phyloP scores from a whole-genome alignment of 2,113 vertebrate species.

The Cercopithecus mona region DNA sequence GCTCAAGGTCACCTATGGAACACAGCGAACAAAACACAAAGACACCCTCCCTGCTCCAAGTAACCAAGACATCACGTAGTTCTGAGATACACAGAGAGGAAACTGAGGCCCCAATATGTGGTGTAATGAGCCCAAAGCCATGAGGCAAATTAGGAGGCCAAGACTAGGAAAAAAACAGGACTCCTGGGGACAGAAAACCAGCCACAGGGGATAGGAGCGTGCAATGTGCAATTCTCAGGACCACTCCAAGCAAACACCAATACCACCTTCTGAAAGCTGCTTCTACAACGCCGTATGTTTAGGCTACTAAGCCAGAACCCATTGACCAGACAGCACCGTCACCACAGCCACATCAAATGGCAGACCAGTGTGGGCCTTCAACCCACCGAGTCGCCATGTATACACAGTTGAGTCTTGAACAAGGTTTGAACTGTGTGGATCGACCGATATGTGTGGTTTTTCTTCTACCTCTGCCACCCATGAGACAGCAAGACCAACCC shows the following conservation, averaged over 20 bases:
- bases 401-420: background rate
- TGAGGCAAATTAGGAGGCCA: background rate
- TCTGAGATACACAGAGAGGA: background rate
- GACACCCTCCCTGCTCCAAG: fast-evolving
- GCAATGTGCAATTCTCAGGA: fast-evolving
- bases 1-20: fast-evolving
- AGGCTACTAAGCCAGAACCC: fast-evolving
- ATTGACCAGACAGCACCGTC: fast-evolving
- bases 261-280: fast-evolving
- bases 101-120: background rate
- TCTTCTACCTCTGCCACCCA: background rate
- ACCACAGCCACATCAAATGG: background rate
- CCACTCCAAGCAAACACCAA: background rate
- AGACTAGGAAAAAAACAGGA: fast-evolving
- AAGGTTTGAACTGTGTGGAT: background rate
- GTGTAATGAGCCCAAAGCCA: background rate
- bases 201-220: no score
- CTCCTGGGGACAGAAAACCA: background rate
- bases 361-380: fast-evolving
- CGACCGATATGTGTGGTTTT: background rate
- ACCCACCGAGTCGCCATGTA: fast-evolving
- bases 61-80: background rate
- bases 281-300: fast-evolving
- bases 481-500: background rate
- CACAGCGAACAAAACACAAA: background rate